Evolutionary conservation across 2,113 vertebrate species (phyloP).

Genomic region (Nicator chloris): DNA sequence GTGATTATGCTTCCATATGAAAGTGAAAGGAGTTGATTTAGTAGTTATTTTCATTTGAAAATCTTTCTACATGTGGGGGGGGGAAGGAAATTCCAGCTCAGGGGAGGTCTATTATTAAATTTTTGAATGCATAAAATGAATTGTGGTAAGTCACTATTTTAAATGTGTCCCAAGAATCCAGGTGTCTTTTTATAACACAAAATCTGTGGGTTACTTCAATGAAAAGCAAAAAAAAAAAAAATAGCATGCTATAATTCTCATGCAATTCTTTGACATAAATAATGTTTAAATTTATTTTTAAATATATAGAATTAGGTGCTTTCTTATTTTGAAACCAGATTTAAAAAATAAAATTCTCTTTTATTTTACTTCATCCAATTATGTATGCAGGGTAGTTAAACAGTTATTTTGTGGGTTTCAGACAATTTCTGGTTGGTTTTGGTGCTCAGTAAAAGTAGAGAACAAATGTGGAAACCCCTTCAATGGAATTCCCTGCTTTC

Average conservation of each 20-base stretch:
- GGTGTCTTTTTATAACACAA: constrained; percentile 1
- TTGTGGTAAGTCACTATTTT: constrained; percentile 25
- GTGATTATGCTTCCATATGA: neutral
- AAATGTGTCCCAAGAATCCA: neutral
- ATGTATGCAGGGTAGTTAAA: neutral
- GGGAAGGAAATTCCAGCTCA: neutral
- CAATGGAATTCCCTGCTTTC: neutral
- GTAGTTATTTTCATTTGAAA: neutral
- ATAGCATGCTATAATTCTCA: neutral
- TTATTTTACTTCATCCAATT: neutral
- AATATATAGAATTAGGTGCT: neutral
- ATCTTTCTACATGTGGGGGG: neutral
- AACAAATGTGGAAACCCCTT: neutral
- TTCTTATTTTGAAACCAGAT: neutral
- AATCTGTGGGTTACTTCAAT: neutral
- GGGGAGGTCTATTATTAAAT: neutral
- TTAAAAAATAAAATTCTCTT: neutral
- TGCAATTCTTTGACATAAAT: neutral
- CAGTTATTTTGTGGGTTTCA: neutral
- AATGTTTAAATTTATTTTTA: neutral
- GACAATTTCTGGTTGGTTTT: neutral
- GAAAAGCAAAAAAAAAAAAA: neutral
- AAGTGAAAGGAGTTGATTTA: neutral
- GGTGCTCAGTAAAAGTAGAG: neutral
- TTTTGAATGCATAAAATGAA: neutral